Conservation (phyloP, 2,888 invertebrate genomes). For the Anthophora plumipes region DNA sequence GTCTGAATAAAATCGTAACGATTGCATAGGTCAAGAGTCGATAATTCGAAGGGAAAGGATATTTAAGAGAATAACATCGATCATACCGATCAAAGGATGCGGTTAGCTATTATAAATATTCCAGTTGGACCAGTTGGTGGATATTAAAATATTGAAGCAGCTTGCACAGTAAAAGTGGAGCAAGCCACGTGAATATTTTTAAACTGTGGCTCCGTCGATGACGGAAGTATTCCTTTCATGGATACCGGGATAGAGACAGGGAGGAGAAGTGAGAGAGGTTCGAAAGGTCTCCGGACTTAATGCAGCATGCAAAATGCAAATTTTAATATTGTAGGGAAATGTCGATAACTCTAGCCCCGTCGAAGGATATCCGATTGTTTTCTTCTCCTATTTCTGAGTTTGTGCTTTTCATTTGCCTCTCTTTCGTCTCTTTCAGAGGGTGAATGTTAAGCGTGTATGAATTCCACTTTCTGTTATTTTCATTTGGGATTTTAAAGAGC, state of each 20-base stretch:
- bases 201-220: constrained; percentile 34
- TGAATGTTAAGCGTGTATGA: not conserved
- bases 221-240: constrained; percentile 53
- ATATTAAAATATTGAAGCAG: constrained; percentile 44
- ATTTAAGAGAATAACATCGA: constrained; percentile 1
- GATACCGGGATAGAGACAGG: constrained; percentile 7
- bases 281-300: constrained; percentile 42
- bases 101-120: constrained; percentile 42
- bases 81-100: constrained; percentile 18
- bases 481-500: too few relatives aligned
- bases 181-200: constrained; percentile 57
- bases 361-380: not conserved
- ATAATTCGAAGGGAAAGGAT: constrained; percentile 8
- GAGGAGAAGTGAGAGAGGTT: not conserved
- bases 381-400: too few relatives aligned
- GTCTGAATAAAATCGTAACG: not conserved
- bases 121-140: constrained; percentile 28
- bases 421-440: too few relatives aligned
- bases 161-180: constrained; percentile 48
- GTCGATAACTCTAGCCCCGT: constrained; percentile 18
- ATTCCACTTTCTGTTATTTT: too few relatives aligned
- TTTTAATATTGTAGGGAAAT: constrained; percentile 26
- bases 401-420: not conserved
- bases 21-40: constrained; percentile 26
- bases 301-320: constrained; percentile 35